These are phyloP conservation scores for Baronia brevicornis DNA, from an alignment of 2,888 invertebrate genomes.

Conservation along the genomic window DNA sequence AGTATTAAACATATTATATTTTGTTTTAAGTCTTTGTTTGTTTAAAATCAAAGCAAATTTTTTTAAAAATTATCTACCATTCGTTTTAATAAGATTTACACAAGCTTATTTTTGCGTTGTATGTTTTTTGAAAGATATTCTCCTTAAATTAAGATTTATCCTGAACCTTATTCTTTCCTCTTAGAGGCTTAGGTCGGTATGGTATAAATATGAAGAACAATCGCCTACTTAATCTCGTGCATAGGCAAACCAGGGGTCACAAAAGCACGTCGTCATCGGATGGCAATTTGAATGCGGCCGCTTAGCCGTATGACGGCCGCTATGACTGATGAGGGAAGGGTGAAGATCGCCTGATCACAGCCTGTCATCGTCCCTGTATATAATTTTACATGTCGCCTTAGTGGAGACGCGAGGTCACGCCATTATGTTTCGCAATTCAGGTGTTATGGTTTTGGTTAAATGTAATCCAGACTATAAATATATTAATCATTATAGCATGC, in stretches of 20 bases:
- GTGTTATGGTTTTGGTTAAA: slow-evolving; percentile 22
- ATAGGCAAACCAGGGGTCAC: slow-evolving; percentile 62
- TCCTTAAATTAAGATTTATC: background rate
- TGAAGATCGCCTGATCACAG: slow-evolving; percentile 63
- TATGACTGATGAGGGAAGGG: slow-evolving; percentile 74
- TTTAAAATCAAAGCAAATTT: too few species aligned
- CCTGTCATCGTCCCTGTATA: slow-evolving; percentile 58
- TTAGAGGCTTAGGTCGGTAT: slow-evolving; percentile 6
- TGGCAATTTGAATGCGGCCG: slow-evolving; percentile 74
- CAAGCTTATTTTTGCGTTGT: too few species aligned
- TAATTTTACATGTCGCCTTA: slow-evolving; percentile 52
- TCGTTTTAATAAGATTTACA: too few species aligned
- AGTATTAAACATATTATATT: too few species aligned
- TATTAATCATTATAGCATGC: too few species aligned
- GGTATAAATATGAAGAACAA: background rate
- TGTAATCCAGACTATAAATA: too few species aligned
- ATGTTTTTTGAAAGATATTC: background rate
- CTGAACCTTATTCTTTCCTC: too few species aligned
- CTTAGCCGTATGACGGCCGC: slow-evolving; percentile 64
- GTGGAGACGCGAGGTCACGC: slow-evolving; percentile 37
- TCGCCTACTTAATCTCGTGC: slow-evolving; percentile 29
- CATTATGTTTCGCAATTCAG: slow-evolving; percentile 36
- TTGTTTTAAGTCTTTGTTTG: too few species aligned
- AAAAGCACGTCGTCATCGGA: slow-evolving; percentile 72
- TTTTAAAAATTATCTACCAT: too few species aligned